A percentile compares a stretch with the other conserved stretches of the same genome.
Conservation (phyloP, 2,888 invertebrate genomes). For the Melipona bicolor region DNA sequence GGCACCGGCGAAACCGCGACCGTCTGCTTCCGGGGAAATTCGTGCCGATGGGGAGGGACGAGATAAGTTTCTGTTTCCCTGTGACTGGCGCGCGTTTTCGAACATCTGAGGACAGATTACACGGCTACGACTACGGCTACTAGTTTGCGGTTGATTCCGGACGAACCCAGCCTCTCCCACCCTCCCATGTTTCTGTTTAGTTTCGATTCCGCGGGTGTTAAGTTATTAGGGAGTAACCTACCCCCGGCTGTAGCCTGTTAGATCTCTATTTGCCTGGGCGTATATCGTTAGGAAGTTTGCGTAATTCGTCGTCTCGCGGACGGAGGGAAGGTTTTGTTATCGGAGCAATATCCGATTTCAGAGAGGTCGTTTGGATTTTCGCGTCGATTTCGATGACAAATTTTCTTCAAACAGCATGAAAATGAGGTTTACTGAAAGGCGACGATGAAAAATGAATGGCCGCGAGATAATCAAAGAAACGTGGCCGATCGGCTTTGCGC, state of each 20-base stretch:
- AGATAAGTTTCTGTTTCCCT: constrained; percentile 51
- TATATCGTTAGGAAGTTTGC: neutral
- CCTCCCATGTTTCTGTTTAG: neutral
- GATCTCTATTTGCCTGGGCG: neutral
- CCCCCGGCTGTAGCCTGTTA: neutral
- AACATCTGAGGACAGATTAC: constrained; percentile 59
- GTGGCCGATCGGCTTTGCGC: constrained; percentile 33
- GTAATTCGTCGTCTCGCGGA: neutral
- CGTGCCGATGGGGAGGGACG: neutral
- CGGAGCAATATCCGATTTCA: neutral
- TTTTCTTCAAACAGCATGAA: too few relatives aligned
- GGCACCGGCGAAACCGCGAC: constrained; percentile 27
- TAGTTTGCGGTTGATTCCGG: constrained; percentile 45
- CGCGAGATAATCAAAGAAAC: constrained; percentile 2
- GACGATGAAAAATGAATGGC: too few relatives aligned
- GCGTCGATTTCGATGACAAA: too few relatives aligned
- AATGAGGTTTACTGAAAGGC: too few relatives aligned
- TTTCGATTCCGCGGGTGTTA: constrained; percentile 23
- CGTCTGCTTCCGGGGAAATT: constrained; percentile 29
- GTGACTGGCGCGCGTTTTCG: neutral
- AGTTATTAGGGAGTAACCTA: constrained; percentile 13
- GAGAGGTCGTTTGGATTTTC: neutral
- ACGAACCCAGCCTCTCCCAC: neutral
- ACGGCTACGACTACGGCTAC: constrained; percentile 31
- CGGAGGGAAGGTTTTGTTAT: neutral